Evolutionary conservation across 2,113 vertebrate species (phyloP).

Genomic region (Dasyurus viverrinus): DNA sequence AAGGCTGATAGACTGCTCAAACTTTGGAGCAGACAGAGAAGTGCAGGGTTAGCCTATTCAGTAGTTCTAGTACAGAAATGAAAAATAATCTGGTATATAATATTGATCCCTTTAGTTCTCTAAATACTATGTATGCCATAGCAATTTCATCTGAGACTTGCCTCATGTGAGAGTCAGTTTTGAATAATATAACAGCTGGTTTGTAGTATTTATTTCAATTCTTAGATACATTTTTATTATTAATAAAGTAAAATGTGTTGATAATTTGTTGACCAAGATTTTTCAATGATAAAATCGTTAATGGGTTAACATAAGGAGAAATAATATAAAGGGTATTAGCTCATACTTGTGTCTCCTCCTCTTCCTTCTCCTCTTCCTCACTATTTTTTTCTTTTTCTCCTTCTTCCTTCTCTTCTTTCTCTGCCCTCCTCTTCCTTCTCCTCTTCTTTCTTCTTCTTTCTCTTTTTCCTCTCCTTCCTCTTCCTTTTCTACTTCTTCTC

Average conservation of each 20-base stretch:
- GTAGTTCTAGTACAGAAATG: background rate
- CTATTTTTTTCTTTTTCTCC: rapidly evolving
- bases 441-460: background rate
- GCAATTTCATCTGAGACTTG: too few species aligned
- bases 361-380: background rate
- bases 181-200: background rate
- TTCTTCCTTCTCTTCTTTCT: background rate
- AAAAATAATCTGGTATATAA: background rate
- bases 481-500: rapidly evolving
- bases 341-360: background rate
- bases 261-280: background rate
- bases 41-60: background rate
- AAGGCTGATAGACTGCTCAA: background rate
- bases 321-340: background rate
- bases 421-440: background rate
- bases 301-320: too few species aligned
- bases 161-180: background rate
- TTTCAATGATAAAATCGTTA: too few species aligned
- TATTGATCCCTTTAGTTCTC: background rate
- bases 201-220: background rate
- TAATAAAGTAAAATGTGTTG: background rate
- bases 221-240: background rate
- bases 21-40: background rate
- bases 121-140: too few species aligned
- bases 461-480: background rate